Base-by-base conservation (phyloP, 2,113 vertebrate genomes). In the Aviceda subcristata region DNA sequence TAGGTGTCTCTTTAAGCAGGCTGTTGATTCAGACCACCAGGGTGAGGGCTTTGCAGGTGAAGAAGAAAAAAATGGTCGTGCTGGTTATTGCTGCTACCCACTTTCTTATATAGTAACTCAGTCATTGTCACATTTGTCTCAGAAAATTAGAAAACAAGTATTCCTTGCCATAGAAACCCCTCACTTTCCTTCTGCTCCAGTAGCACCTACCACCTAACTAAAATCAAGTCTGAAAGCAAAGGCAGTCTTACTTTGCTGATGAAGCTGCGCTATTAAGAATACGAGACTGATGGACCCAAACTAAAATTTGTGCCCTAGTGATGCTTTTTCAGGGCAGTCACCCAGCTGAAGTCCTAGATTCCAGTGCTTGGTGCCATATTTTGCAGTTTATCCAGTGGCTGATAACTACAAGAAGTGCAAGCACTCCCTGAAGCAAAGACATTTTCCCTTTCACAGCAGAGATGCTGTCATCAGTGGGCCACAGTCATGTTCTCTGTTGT, bases 291-390 rank as follows among this genome's bases (percentile, higher is more conserved):
- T 30, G 24, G 36, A 62, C 17, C 1, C 12, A 71, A 84, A 78
- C 50, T 45, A 63, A 75, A 67, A 46, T 59, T 26, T 75, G 30
- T 72, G 29, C 32, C 24, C 8, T n/a, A 50, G 5, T 30, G 22
- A n/a, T 18, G 7, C 5, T 71, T 88, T 77, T 77, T 62, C 55
- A 59, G 38, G 41, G 15, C 16, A 69, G 81, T 77, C 38, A 59
- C 5, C 3, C 26, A 36, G 20, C 7, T 43, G 55, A 71, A 81
- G 4, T 34, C 12, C 15, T 67, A 9, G 24, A 82, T 56, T 87
- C 21, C 32, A 43, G 26, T 11, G 5, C 32, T 82, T 0, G 0
- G 8, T 50, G 87, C 15, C 20, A n/a, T 32, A 15, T n/a, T n/a
- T 22, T 62, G 22, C 56, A 41, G 23, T 94, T 93, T 74, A 59